These are phyloP conservation scores for Camptogramma bilineatum DNA, from an alignment of 2,888 invertebrate genomes.

Conservation along the genomic window DNA sequence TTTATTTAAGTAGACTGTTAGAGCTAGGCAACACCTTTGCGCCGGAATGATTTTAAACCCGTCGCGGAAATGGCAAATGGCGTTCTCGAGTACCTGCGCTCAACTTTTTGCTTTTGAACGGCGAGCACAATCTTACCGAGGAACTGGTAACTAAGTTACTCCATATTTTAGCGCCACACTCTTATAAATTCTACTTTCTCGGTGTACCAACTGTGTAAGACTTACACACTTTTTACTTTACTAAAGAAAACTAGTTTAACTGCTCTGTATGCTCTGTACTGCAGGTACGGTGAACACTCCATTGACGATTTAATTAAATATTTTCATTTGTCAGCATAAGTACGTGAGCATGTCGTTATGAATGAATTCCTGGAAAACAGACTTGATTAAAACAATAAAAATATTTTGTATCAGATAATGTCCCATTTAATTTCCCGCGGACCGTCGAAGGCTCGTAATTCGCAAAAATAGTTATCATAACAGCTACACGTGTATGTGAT, in stretches of 20 bases:
- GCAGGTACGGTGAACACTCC: no score
- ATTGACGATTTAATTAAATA: no score
- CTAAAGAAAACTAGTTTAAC: no score
- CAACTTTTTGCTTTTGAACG: slow-evolving; percentile 2
- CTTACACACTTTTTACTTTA: no score
- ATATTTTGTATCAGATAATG: neutral
- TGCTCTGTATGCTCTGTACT: no score
- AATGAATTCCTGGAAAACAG: neutral
- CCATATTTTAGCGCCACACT: neutral
- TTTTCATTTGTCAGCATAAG: no score
- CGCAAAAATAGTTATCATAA: slow-evolving; percentile 19
- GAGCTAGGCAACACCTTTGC: slow-evolving; percentile 15
- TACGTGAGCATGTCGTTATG: no score
- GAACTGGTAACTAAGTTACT: neutral
- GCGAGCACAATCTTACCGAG: neutral
- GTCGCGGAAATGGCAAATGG: slow-evolving; percentile 18
- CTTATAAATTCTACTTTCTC: neutral
- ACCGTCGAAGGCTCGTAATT: slow-evolving; percentile 9
- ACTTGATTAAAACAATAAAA: neutral
- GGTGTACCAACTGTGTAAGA: no score
- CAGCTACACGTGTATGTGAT: neutral
- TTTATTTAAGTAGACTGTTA: slow-evolving; percentile 60
- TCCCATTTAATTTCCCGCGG: slow-evolving; percentile 18
- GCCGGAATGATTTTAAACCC: slow-evolving; percentile 6
- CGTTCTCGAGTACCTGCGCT: neutral